A percentile compares a stretch with the other conserved stretches of the same genome.
Evolutionary conservation across 2,113 vertebrate species (phyloP).

Genomic region (Serinus canaria): DNA sequence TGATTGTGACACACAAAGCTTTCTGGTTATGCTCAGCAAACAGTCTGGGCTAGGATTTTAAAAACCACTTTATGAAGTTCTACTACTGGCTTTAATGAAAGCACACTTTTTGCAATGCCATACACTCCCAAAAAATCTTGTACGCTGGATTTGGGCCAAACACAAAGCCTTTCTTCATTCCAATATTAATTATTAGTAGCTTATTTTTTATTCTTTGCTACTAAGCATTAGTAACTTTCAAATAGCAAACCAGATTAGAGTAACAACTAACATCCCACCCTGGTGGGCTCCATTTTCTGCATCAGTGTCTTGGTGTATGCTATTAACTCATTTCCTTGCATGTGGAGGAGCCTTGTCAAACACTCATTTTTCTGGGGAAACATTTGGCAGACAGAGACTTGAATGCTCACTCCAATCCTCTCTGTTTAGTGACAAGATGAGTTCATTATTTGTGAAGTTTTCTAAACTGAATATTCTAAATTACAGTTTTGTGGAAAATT

Average conservation of each 20-base stretch:
- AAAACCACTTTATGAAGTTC: neutral
- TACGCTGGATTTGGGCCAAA: neutral
- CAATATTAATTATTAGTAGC: conserved; percentile 29
- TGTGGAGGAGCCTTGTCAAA: neutral
- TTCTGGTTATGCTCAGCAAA: conserved; percentile 53
- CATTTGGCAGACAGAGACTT: neutral
- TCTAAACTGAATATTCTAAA: neutral
- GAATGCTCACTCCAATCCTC: neutral
- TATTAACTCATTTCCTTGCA: neutral
- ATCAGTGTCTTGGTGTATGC: neutral
- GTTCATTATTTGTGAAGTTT: neutral
- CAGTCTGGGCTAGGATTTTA: conserved; percentile 6
- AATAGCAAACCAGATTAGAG: neutral
- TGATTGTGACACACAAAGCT: conserved; percentile 32
- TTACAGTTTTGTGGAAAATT: neutral
- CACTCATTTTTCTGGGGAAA: neutral
- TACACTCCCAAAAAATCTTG: neutral
- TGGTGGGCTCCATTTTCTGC: conserved; percentile 8
- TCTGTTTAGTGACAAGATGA: neutral
- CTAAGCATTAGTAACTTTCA: conserved; percentile 32
- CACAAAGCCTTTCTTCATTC: conserved; percentile 1
- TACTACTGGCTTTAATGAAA: conserved; percentile 21
- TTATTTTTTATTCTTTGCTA: conserved; percentile 19
- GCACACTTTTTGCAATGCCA: neutral
- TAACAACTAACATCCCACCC: neutral